Percentiles rank a stretch among this genome's conserved stretches.
Conservation (phyloP, 2,113 vertebrate genomes). For the Paracanthobrama guichenoti region DNA sequence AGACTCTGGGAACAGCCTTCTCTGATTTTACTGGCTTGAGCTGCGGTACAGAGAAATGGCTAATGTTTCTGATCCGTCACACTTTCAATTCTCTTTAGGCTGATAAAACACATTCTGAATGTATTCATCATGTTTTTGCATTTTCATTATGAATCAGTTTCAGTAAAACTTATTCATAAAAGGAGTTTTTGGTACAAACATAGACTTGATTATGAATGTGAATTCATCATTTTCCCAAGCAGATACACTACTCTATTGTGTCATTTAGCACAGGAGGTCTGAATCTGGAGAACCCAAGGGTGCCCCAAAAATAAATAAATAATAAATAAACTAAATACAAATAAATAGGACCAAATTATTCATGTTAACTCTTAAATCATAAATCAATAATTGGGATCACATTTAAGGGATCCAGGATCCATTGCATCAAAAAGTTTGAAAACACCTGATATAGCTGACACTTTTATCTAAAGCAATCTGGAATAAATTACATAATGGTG, state of each 20-base stretch:
- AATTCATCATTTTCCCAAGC: neutral
- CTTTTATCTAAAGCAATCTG: neutral
- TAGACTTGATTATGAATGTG: neutral
- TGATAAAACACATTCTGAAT: constrained; percentile 14
- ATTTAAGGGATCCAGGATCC: neutral
- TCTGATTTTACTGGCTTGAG: neutral
- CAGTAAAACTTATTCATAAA: neutral
- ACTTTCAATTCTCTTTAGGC: neutral
- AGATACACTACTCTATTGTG: neutral
- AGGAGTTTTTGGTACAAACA: neutral
- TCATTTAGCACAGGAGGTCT: too few relatives aligned
- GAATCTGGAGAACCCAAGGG: too few relatives aligned
- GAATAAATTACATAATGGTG: neutral
- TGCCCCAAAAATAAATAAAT: neutral
- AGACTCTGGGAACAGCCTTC: constrained; percentile 52
- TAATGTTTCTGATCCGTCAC: neutral
- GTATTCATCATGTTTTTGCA: neutral
- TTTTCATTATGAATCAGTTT: constrained; percentile 2
- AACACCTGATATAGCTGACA: neutral
- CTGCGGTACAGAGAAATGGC: neutral
- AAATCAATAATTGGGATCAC: neutral
- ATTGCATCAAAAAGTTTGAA: neutral
- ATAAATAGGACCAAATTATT: neutral
- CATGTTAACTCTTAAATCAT: neutral
- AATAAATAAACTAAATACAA: neutral